Evolutionary conservation across 2,888 invertebrate species (phyloP).

Genomic region (Tetragonula carbonaria): DNA sequence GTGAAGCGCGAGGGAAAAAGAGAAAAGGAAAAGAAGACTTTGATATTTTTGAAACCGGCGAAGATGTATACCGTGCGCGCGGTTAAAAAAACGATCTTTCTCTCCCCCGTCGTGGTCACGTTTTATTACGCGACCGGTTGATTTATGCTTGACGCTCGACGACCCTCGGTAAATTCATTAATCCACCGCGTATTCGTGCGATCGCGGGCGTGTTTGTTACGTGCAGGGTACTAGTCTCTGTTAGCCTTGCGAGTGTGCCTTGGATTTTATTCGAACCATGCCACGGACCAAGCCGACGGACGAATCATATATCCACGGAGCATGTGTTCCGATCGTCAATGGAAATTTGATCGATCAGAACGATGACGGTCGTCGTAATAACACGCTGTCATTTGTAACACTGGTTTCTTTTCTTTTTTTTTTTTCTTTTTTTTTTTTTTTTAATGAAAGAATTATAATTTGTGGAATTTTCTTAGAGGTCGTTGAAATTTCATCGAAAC

Average conservation of each 20-base stretch:
- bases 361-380: not conserved
- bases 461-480: not conserved
- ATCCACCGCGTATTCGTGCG: conserved; percentile 63
- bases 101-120: not conserved
- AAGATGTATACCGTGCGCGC: not conserved
- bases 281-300: conserved; percentile 18
- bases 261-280: conserved; percentile 28
- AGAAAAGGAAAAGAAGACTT: not conserved
- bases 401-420: no score
- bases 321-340: conserved; percentile 9
- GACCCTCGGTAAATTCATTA: conserved; percentile 64
- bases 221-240: conserved; percentile 4
- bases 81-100: not conserved
- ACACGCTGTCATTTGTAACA: no score
- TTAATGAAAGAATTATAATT: not conserved
- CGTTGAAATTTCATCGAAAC: no score
- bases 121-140: conserved; percentile 2
- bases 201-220: conserved; percentile 22
- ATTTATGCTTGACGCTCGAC: conserved; percentile 27
- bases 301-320: not conserved
- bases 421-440: no score
- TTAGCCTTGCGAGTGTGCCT: conserved; percentile 20
- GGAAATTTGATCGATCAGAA: not conserved
- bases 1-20: not conserved
- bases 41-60: not conserved